These are phyloP conservation scores for Acleris laterana DNA, from an alignment of 2,888 invertebrate species.

Conservation along the genomic window DNA sequence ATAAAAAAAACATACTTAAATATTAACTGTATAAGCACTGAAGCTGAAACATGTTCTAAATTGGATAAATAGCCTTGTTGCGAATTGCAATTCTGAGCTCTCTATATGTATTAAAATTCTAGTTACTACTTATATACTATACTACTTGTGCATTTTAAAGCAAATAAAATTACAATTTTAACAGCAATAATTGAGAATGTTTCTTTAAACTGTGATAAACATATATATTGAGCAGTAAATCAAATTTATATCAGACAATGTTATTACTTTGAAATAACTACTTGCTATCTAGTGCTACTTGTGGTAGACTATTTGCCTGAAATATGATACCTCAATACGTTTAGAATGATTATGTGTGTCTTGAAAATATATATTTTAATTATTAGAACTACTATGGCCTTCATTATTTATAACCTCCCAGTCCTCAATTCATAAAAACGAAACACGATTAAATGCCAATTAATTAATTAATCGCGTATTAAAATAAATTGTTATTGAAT, in stretches of 20 bases:
- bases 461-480: no score
- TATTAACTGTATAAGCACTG: conserved; percentile 41
- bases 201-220: conserved; percentile 49
- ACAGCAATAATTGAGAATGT: conserved; percentile 35
- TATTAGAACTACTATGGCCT: conserved; percentile 63
- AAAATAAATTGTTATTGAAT: no score
- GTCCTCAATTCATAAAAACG: background rate
- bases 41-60: conserved; percentile 30
- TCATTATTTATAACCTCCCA: conserved; percentile 51
- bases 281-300: conserved; percentile 59
- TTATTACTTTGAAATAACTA: conserved; percentile 62
- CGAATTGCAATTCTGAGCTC: conserved; percentile 36
- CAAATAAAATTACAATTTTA: conserved; percentile 56
- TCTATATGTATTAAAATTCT: conserved; percentile 38
- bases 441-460: no score
- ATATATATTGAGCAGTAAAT: conserved; percentile 54
- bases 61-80: conserved; percentile 30
- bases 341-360: conserved; percentile 78
- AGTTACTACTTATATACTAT: conserved; percentile 28
- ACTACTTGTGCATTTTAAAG: conserved; percentile 60
- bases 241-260: conserved; percentile 60
- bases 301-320: conserved; percentile 75
- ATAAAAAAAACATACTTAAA: conserved; percentile 45
- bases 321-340: conserved; percentile 81
- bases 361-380: conserved; percentile 76